Evolutionary conservation across 2,797 vertebrate species (phyloP).

Genomic region (Brotogeris chrysoptera): DNA sequence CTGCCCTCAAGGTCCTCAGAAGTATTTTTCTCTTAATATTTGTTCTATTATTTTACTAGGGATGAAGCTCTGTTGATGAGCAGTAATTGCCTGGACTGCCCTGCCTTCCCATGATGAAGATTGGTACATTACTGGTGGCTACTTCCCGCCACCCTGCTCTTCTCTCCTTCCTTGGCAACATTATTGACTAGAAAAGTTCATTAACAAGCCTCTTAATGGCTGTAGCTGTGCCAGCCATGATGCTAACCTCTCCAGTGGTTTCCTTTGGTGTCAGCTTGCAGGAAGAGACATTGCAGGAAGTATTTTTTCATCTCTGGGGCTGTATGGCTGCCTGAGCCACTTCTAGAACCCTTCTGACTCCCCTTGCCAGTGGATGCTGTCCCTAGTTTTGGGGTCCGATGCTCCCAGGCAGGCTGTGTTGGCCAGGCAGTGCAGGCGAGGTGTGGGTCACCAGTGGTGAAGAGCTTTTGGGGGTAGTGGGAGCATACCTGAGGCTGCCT

Average conservation of each 20-base stretch:
- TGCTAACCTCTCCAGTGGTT: not conserved
- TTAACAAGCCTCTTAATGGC: slow-evolving; percentile 45
- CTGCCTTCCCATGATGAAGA: not conserved
- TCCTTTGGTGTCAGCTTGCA: not conserved
- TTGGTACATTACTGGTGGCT: not conserved
- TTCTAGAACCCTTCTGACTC: not conserved
- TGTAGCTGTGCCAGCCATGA: not conserved
- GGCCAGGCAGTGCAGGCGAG: not conserved
- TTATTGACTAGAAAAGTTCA: slow-evolving; percentile 53
- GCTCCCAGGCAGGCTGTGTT: not conserved
- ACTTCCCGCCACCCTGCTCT: not conserved
- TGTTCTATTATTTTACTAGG: slow-evolving; percentile 45
- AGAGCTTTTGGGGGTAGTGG: not conserved
- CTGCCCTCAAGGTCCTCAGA: slow-evolving; percentile 32
- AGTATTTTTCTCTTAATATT: slow-evolving; percentile 57
- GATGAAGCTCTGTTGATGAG: slow-evolving; percentile 36
- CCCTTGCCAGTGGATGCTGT: not conserved
- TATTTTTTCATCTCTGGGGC: not conserved
- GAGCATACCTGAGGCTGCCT: not conserved
- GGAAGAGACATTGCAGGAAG: not conserved
- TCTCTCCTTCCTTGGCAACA: not conserved
- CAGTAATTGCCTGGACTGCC: slow-evolving; percentile 47
- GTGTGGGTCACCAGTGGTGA: not conserved
- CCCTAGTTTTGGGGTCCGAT: not conserved
- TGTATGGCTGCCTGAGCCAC: not conserved